Percentiles rank a stretch among this genome's conserved stretches.
Conservation (phyloP, 1,140 invertebrate species). For the Reticulitermes speratus region DNA sequence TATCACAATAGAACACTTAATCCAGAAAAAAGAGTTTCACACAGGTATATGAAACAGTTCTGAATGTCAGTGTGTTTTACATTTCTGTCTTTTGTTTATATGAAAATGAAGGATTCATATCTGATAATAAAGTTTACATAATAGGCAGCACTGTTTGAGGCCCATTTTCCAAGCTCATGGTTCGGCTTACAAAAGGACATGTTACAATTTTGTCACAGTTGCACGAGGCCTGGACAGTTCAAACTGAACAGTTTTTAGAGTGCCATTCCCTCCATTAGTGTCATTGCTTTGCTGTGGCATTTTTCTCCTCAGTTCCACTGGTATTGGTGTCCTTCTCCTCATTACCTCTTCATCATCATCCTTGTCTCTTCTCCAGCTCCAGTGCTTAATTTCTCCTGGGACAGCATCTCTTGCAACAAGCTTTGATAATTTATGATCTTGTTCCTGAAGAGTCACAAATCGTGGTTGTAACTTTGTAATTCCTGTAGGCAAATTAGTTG, state of each 20-base stretch:
- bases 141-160: background rate
- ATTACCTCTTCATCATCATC: background rate
- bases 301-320: background rate
- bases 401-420: background rate
- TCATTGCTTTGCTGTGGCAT: background rate
- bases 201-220: background rate
- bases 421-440: background rate
- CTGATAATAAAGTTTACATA: too few species aligned
- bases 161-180: background rate
- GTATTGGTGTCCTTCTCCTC: background rate
- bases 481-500: background rate
- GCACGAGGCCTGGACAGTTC: background rate
- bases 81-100: too few species aligned
- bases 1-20: too few species aligned
- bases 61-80: too few species aligned
- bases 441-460: background rate
- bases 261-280: background rate
- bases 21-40: too few species aligned
- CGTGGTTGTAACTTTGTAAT: background rate
- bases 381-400: background rate
- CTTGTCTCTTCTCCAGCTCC: background rate
- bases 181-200: background rate
- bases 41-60: too few species aligned
- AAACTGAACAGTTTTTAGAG: background rate
- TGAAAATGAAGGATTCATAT: too few species aligned